These are phyloP conservation scores for Sminthurides bifidus DNA, from an alignment of 1,140 invertebrate genomes.

Conservation along the genomic window DNA sequence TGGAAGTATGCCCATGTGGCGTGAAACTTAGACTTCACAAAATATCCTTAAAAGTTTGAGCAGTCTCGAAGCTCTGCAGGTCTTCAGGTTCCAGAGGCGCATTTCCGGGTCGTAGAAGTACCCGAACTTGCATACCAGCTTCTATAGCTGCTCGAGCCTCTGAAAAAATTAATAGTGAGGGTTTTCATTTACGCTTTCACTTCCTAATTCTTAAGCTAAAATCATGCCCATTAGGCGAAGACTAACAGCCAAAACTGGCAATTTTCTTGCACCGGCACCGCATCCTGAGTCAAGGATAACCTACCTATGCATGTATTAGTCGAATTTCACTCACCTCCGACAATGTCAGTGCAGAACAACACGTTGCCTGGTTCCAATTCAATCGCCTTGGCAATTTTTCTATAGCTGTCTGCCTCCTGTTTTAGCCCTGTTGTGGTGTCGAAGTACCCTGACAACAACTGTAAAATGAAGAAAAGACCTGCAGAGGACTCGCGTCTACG, in stretches of 20 bases:
- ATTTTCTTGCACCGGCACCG: neutral
- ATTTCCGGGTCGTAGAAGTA: conserved; percentile 68
- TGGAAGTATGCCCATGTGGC: no score
- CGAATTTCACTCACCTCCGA: conserved; percentile 50
- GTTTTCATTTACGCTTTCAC: neutral
- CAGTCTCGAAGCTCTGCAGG: conserved; percentile 41
- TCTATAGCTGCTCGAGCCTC: conserved; percentile 66
- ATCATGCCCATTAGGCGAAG: neutral
- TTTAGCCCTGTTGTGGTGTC: conserved; percentile 75
- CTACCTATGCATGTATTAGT: neutral
- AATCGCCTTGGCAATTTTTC: conserved; percentile 58
- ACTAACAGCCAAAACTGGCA: neutral
- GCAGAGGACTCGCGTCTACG: neutral
- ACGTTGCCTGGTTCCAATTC: conserved; percentile 50
- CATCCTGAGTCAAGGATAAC: neutral
- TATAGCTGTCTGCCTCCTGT: conserved; percentile 57
- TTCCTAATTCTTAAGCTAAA: no score
- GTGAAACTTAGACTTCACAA: neutral
- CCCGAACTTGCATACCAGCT: conserved; percentile 52
- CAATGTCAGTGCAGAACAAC: conserved; percentile 72
- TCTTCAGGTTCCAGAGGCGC: conserved; percentile 50
- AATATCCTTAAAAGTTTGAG: neutral
- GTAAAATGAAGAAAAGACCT: conserved; percentile 32
- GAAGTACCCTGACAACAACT: conserved; percentile 67
- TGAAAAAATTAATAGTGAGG: conserved; percentile 33